phyloP scores from a whole-genome alignment of 2,797 vertebrate genomes.

The Parambassis ranga region DNA sequence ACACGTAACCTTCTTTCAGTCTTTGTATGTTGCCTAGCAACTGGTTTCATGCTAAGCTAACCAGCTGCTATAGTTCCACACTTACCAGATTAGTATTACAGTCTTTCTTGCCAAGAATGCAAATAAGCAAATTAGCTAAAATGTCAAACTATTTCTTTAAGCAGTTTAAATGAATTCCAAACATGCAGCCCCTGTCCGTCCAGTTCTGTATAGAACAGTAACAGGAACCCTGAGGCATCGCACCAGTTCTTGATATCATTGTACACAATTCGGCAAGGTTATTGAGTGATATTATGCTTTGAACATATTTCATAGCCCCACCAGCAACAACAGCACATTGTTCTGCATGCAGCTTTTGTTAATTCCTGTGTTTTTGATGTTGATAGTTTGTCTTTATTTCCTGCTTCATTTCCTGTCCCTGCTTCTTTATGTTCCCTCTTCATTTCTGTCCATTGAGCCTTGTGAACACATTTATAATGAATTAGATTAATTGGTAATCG shows the following conservation, averaged over 20 bases:
- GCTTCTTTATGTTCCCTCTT: background rate
- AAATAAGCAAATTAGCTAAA: background rate
- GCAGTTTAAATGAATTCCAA: slow-evolving; percentile 2
- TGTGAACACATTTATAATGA: slow-evolving; percentile 35
- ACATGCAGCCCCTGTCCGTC: background rate
- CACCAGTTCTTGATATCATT: background rate
- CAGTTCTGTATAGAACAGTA: background rate
- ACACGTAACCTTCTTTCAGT: background rate
- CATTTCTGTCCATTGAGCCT: slow-evolving; percentile 18
- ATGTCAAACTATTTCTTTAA: background rate
- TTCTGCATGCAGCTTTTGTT: slow-evolving; percentile 11
- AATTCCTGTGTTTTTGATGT: background rate
- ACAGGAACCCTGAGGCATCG: background rate
- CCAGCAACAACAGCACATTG: background rate
- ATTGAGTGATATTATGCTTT: background rate
- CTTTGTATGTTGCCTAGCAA: background rate
- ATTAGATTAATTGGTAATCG: slow-evolving; percentile 40
- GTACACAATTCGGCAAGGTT: background rate
- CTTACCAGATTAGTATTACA: background rate
- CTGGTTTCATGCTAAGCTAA: background rate
- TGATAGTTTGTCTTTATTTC: slow-evolving; percentile 32
- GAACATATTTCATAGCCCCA: background rate
- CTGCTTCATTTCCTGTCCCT: slow-evolving; percentile 16
- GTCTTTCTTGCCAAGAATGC: background rate
- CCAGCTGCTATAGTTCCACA: background rate